Evolutionary conservation across 1,140 invertebrate species (phyloP).

Genomic region (Drosophila pseudoananassae): DNA sequence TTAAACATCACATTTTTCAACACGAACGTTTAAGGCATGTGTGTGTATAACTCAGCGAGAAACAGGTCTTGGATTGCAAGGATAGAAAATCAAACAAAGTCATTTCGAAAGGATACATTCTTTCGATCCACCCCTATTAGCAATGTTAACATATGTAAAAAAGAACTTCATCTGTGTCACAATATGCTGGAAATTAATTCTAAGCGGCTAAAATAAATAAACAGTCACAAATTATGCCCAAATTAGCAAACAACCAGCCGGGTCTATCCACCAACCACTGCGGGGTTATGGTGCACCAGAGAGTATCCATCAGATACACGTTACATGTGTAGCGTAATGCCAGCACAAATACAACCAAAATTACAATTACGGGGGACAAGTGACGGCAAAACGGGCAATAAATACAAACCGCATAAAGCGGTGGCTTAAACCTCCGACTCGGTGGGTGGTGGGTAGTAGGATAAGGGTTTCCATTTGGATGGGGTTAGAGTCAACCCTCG

Average conservation of each 20-base stretch:
- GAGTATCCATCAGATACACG: constrained; percentile 75
- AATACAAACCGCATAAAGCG: constrained; percentile 84
- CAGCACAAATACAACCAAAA: constrained; percentile 54
- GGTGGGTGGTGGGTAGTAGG: neutral
- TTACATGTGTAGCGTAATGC: constrained; percentile 78
- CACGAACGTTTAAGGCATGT: constrained; percentile 67
- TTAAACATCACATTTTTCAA: constrained; percentile 84
- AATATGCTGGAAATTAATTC: constrained; percentile 72
- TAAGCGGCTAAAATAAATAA: constrained; percentile 72
- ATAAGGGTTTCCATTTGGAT: constrained; percentile 9
- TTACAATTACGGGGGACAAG: constrained; percentile 64
- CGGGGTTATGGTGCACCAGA: constrained; percentile 35
- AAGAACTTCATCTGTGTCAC: constrained; percentile 57
- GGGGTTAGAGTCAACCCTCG: constrained; percentile 21
- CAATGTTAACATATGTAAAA: constrained; percentile 78
- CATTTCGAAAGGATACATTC: neutral
- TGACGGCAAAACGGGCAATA: constrained; percentile 68
- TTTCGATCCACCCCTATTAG: neutral
- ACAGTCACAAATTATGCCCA: constrained; percentile 83
- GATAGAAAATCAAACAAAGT: neutral
- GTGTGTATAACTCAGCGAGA: constrained; percentile 44
- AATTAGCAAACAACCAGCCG: constrained; percentile 74
- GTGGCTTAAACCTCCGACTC: constrained; percentile 66
- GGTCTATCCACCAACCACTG: constrained; percentile 1
- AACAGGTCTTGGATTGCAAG: constrained; percentile 10